These are phyloP conservation scores for Geothlypis trichas DNA, from an alignment of 2,113 vertebrate genomes.

Conservation along the genomic window DNA sequence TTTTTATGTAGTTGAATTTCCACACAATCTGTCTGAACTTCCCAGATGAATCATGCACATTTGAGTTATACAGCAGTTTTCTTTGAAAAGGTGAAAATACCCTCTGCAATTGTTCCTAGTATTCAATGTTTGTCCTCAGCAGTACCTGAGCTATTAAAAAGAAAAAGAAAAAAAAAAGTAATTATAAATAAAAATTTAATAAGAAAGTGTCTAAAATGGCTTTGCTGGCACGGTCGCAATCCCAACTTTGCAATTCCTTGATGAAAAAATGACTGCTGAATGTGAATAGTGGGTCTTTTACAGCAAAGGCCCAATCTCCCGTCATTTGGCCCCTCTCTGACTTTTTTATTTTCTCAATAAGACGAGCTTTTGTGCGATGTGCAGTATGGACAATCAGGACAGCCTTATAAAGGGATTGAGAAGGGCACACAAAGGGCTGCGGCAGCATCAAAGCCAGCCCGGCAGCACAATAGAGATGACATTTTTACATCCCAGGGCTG, in stretches of 20 bases:
- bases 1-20: background rate
- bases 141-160: background rate
- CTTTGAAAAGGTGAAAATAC: background rate
- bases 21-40: background rate
- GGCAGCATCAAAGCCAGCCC: conserved; percentile 78
- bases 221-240: fast-evolving
- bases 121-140: background rate
- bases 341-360: conserved; percentile 64
- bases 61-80: background rate
- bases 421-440: conserved; percentile 77
- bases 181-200: background rate
- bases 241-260: background rate
- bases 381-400: conserved; percentile 70
- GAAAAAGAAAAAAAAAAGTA: background rate
- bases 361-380: conserved; percentile 33
- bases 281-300: conserved; percentile 36
- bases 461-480: conserved; percentile 81
- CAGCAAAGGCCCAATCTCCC: conserved; percentile 36
- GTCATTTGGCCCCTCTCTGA: conserved; percentile 55
- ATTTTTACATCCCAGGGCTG: conserved; percentile 82
- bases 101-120: background rate
- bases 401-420: conserved; percentile 84
- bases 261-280: background rate
- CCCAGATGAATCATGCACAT: background rate
- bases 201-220: background rate